Base-by-base conservation (phyloP, 2,888 invertebrate species). In the Drosophila aldrichi region DNA sequence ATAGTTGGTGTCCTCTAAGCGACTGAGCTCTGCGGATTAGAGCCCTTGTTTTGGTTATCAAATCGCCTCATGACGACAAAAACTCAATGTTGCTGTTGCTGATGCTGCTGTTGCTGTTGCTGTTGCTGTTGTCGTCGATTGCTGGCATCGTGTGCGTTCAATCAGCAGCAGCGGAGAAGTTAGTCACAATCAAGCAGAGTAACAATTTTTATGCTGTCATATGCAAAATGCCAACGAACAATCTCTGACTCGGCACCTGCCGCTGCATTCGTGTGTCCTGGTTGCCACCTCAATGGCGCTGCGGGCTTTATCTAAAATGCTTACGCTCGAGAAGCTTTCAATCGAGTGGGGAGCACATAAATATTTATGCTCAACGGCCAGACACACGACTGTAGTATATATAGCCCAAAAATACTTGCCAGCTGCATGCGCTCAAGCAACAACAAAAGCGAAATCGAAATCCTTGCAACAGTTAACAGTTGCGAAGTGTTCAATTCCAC, bases 241-340 rank as follows among this genome's bases (percentile, higher is more conserved):
- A 38, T 60, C 54, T 38, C 57, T 80, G 81, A 72, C 48, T 41
- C 58, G 63, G 60, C 56, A 56, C 62, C 73, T 71, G 86, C 43
- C 56, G 40, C 52, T 10, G 67, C 56, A 51, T 32, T 36, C 44
- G 41, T 40, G 48, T 56, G 44, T 66, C 51, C 67, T 25, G 59
- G 32, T 18, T n/a, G 43, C 46, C 36, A 36, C 44, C 25, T 54
- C 44, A 49, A 16, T 22, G 8, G 2, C 41, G 4, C 52, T 14
- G 14, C 25, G 16, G 36, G 77, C 74, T 87, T 92, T 92, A 92
- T 92, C 92, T 92, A 80, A 84, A 91, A 91, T 88, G 91, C 89
- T 92, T 91, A 91, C 93, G 86, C 92, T 88, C 91, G 89, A 76
- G 79, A 83, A 75, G 82, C 81, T 86, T 77, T 83, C 76, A 88